These are phyloP conservation scores for Podotricha telesiphe DNA, from an alignment of 2,888 invertebrate species.

Conservation along the genomic window DNA sequence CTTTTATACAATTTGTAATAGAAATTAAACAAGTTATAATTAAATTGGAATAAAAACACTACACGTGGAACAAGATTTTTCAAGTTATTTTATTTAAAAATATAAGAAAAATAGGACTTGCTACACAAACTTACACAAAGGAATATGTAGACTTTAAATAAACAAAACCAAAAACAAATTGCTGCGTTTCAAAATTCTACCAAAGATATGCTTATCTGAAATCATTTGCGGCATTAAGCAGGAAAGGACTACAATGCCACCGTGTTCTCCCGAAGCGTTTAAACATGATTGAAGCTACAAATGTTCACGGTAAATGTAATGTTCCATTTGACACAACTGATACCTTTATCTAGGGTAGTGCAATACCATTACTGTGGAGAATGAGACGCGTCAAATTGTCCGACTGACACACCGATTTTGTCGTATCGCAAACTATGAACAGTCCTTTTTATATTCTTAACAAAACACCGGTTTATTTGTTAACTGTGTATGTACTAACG, in stretches of 20 bases:
- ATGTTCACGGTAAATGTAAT: conserved; percentile 19
- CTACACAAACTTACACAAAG: not conserved
- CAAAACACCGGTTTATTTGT: too few species aligned
- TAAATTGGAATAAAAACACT: not conserved
- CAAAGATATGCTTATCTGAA: conserved; percentile 25
- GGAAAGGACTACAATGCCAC: conserved; percentile 10
- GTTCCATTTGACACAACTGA: conserved; percentile 44
- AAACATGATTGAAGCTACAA: conserved; percentile 20
- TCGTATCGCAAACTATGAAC: not conserved
- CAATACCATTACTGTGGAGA: conserved; percentile 16
- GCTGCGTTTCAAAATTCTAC: conserved; percentile 2
- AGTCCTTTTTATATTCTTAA: not conserved
- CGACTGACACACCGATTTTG: conserved; percentile 1
- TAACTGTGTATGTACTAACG: too few species aligned
- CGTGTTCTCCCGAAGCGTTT: not conserved
- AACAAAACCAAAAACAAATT: conserved; percentile 5
- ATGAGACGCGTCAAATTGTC: conserved; percentile 11
- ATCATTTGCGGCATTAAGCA: not conserved
- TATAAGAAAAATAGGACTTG: not conserved
- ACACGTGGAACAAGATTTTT: not conserved
- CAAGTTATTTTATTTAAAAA: not conserved
- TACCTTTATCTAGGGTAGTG: conserved; percentile 61
- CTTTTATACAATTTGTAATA: not conserved
- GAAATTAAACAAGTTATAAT: not conserved
- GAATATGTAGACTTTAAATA: not conserved